phyloP scores from a whole-genome alignment of 2,113 vertebrate species.

The Rissa tridactyla region DNA sequence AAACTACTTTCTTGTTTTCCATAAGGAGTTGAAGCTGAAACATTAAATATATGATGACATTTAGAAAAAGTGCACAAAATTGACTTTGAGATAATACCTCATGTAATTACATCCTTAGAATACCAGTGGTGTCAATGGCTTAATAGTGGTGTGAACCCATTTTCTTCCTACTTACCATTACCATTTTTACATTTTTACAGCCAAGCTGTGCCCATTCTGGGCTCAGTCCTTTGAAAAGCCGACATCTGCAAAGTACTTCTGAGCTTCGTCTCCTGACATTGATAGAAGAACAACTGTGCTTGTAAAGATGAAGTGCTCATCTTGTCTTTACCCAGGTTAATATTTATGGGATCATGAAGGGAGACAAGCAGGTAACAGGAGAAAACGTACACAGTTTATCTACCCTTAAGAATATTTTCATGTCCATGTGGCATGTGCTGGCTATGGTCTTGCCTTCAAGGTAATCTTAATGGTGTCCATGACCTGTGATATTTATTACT shows the following conservation, averaged over 20 bases:
- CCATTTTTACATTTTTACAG: not conserved
- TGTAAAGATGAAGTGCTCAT: not conserved
- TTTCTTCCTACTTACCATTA: not conserved
- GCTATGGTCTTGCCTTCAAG: not conserved
- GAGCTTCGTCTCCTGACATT: not conserved
- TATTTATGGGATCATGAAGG: not conserved
- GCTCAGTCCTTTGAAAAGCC: not conserved
- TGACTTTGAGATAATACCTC: not conserved
- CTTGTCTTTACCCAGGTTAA: not conserved
- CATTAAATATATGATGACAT: not conserved
- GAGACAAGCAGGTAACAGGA: not conserved
- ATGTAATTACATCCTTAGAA: not conserved
- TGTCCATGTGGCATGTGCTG: fast-evolving
- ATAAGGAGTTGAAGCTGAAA: not conserved
- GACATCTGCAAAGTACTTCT: not conserved
- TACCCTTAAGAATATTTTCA: not conserved
- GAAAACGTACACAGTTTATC: fast-evolving
- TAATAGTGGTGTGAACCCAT: not conserved
- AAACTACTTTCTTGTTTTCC: not conserved
- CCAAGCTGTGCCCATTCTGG: not conserved
- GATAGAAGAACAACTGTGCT: not conserved
- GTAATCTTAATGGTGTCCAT: not conserved
- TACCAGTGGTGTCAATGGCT: not conserved
- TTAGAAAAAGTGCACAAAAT: not conserved
- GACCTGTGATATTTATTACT: not conserved